These are phyloP conservation scores for Lepidonotus clava DNA, from an alignment of 2,888 invertebrate species.

Conservation along the genomic window DNA sequence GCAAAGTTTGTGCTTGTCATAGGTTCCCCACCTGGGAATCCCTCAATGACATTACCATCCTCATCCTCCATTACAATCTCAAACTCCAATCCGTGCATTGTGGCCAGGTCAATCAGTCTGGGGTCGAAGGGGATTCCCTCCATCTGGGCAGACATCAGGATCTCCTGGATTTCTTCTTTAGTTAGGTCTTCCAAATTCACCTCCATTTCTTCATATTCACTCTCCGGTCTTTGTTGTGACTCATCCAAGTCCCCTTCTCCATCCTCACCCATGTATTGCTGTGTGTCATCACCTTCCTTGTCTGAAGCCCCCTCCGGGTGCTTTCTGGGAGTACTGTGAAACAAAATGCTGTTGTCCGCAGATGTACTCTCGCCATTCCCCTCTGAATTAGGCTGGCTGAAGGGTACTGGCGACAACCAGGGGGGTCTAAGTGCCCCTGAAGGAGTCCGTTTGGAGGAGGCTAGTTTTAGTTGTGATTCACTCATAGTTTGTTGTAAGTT, in stretches of 20 bases:
- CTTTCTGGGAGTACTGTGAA: constrained; percentile 29
- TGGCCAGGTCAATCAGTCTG: constrained; percentile 13
- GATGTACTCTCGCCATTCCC: not conserved
- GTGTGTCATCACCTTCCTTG: not conserved
- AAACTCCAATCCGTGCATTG: constrained; percentile 6
- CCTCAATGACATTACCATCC: constrained; percentile 34
- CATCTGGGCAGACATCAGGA: constrained; percentile 40
- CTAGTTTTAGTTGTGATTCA: too few species aligned
- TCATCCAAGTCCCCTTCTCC: not conserved
- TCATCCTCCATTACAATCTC: constrained; percentile 46
- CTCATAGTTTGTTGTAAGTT: too few species aligned
- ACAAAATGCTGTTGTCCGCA: not conserved
- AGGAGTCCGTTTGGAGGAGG: not conserved
- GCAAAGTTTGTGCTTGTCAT: constrained; percentile 22
- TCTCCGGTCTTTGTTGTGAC: not conserved
- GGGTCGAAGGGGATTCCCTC: constrained; percentile 40
- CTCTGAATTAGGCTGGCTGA: not conserved
- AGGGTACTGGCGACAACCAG: constrained; percentile 29
- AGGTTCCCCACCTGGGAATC: constrained; percentile 9
- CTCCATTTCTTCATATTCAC: not conserved
- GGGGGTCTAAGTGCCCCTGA: constrained; percentile 4
- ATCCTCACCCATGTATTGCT: not conserved
- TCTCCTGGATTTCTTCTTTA: constrained; percentile 14
- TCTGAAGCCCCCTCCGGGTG: not conserved
- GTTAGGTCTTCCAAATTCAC: not conserved